Base-by-base conservation (phyloP, 2,888 invertebrate genomes). In the Rotaria socialis region DNA sequence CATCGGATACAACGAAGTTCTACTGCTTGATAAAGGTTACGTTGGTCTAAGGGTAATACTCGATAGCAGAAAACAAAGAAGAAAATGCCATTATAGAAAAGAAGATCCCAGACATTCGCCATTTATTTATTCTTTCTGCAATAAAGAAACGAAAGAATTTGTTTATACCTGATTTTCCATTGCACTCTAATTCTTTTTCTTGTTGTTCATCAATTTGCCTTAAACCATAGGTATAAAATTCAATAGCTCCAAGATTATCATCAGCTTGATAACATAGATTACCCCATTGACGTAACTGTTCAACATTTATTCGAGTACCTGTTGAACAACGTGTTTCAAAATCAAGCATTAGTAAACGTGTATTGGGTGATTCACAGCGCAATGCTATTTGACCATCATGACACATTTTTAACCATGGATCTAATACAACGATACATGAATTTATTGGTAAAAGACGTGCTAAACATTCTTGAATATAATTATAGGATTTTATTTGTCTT, bases 331-430 rank as follows among this genome's bases (percentile, higher is more conserved):
- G 35, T 19, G 67, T 67, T 67, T 67, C 67, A 67, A 67, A 67
- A 67, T 67, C 67, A 67, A 67, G 35, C 67, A 67, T 67, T 7
- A 67, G 35, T 67, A 67, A 27, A 67, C 35, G 67, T 35, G 67
- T 67, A 19, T 67, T 67, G 19, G 67, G 67, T 67, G 67, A 67
- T 35, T 67, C 67, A 67, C 67, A 67, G 35, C 35, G 67, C 35
- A 67, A 67, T 41, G 16, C 16, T 41, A 67, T 41, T 19, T 67
- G 19, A 19, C 67, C 67, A 67, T 67, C 67, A 19, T 67, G 35
- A 67, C 67, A 67, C 19, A 67, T 67, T 67, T 67, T 67, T 35
- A 67, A 67, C 67, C 67, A 67, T 27, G 67, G 67, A 67, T 67
- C 67, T 67, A 67, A 35, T 35, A 67, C 16, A 67, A 67, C 67